Conservation (phyloP, 2,888 invertebrate genomes). For the Cephus pulcher region DNA sequence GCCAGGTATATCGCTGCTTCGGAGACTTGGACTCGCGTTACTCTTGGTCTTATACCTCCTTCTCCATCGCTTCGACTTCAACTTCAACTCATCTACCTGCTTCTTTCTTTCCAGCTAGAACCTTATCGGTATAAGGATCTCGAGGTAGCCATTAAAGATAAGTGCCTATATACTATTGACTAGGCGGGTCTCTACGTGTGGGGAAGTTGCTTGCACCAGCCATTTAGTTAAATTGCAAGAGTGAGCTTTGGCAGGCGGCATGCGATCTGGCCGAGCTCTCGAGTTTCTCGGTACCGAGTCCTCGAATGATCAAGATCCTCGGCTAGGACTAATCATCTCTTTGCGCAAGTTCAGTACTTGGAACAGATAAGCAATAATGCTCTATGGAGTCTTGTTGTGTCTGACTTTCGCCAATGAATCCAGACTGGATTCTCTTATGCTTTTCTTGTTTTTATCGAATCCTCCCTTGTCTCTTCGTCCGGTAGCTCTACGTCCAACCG, state of each 20-base stretch:
- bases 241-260: too few relatives aligned
- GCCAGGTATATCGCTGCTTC: conserved; percentile 28
- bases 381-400: too few relatives aligned
- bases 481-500: too few relatives aligned
- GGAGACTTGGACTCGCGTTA: background rate
- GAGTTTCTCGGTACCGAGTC: too few relatives aligned
- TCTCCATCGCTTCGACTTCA: background rate
- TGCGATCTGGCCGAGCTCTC: too few relatives aligned
- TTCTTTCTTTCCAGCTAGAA: background rate
- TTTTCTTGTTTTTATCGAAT: too few relatives aligned
- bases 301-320: background rate
- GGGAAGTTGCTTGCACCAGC: background rate
- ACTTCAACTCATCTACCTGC: background rate
- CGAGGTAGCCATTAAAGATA: background rate
- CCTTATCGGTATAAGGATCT: too few relatives aligned
- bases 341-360: background rate
- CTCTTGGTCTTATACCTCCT: background rate
- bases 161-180: background rate
- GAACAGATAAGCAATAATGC: too few relatives aligned
- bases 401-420: too few relatives aligned
- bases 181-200: background rate
- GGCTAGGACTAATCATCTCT: background rate
- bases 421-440: too few relatives aligned
- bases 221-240: background rate
- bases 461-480: too few relatives aligned